Percentiles rank a stretch among this genome's conserved stretches.
Conservation (phyloP, 2,797 vertebrate genomes). For the Pangasius macronema region DNA sequence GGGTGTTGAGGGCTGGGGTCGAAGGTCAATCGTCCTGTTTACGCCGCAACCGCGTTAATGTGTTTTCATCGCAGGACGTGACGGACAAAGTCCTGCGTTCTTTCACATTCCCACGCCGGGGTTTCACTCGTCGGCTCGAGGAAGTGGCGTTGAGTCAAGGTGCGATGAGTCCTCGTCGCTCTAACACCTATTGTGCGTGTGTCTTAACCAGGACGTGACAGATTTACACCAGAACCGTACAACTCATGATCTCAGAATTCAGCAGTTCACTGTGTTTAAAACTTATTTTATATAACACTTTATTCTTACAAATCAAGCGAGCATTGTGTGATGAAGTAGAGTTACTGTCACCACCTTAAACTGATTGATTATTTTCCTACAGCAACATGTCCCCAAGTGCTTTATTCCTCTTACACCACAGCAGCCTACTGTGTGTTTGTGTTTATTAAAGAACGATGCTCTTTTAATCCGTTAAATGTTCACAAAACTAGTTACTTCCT, state of each 20-base stretch:
- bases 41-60: conserved; percentile 13
- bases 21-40: conserved; percentile 37
- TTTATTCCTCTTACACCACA: neutral
- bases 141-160: conserved; percentile 6
- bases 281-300: neutral
- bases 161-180: neutral
- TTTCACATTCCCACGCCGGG: conserved; percentile 7
- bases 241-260: neutral
- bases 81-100: conserved; percentile 8
- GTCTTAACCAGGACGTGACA: neutral
- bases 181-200: neutral
- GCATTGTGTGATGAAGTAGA: neutral
- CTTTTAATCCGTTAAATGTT: neutral
- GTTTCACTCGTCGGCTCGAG: conserved; percentile 19
- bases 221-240: neutral
- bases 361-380: neutral
- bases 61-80: conserved; percentile 35
- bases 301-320: neutral
- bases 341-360: neutral
- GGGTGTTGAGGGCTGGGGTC: too few relatives aligned
- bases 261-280: too few relatives aligned
- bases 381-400: neutral
- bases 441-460: neutral
- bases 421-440: neutral
- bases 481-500: neutral